Conservation (phyloP, 2,113 vertebrate species). For the Lanius collurio region DNA sequence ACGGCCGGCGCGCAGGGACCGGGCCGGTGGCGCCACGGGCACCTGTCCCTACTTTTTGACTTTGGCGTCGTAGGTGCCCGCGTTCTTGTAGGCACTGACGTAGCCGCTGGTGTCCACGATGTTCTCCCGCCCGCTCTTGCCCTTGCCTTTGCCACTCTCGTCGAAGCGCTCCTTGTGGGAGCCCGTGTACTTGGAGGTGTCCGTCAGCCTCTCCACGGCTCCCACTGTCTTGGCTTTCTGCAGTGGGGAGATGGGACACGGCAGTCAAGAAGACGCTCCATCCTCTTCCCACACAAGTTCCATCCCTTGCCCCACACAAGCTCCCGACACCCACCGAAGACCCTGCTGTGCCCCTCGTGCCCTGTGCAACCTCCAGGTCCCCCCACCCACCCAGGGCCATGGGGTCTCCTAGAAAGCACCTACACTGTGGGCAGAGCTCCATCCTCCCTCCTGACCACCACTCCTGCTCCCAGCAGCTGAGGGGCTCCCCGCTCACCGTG, state of each 20-base stretch:
- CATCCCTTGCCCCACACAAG: neutral
- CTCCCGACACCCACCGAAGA: neutral
- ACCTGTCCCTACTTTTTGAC: conserved; percentile 73
- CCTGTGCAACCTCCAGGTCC: neutral
- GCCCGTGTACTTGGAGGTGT: conserved; percentile 91
- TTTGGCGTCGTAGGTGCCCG: conserved; percentile 89
- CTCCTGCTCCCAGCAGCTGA: neutral
- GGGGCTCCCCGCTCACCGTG: conserved; percentile 80
- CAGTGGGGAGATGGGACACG: neutral
- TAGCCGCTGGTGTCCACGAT: conserved; percentile 91
- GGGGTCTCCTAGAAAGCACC: neutral
- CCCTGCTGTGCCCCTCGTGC: rapidly evolving
- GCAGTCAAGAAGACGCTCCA: neutral
- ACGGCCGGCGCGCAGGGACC: neutral
- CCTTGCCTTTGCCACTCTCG: conserved; percentile 85
- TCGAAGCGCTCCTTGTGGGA: conserved; percentile 95
- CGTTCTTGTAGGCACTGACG: conserved; percentile 89
- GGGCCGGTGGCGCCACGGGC: neutral
- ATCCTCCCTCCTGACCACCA: rapidly evolving
- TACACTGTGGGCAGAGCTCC: neutral
- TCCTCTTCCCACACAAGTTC: neutral
- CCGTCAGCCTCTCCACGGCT: conserved; percentile 88
- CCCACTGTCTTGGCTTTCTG: conserved; percentile 88
- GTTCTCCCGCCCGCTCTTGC: conserved; percentile 88
- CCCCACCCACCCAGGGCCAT: neutral